Percentiles rank a stretch among this genome's conserved stretches.
phyloP scores from a whole-genome alignment of 2,113 vertebrate species.

The Nansenia antarctica region DNA sequence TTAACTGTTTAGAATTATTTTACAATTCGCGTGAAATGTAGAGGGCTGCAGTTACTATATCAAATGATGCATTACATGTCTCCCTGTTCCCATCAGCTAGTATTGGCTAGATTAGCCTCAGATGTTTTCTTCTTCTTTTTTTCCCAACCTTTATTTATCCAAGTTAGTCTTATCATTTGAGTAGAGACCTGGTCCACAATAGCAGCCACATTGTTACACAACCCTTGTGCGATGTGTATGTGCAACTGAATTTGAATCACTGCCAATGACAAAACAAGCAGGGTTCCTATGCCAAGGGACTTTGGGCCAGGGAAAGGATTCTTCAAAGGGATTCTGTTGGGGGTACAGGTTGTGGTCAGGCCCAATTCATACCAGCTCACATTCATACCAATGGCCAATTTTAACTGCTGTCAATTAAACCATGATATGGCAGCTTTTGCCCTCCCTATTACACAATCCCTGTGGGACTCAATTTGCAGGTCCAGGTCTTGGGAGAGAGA shows the following conservation, averaged over 20 bases:
- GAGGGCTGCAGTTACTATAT: slow-evolving; percentile 15
- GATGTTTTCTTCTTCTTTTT: too few species aligned
- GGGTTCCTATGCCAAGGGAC: not conserved
- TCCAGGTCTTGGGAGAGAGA: slow-evolving; percentile 39
- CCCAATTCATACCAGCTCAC: not conserved
- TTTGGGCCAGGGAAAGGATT: not conserved
- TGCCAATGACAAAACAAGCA: not conserved
- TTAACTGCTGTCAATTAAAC: not conserved
- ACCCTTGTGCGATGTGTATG: too few species aligned
- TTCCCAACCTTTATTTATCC: too few species aligned
- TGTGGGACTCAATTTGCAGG: slow-evolving; percentile 40
- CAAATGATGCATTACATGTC: not conserved
- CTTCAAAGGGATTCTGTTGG: not conserved
- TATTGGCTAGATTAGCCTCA: too few species aligned
- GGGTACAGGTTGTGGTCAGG: not conserved
- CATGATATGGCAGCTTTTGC: slow-evolving; percentile 18
- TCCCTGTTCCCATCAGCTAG: too few species aligned
- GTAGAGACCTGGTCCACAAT: not conserved
- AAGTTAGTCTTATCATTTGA: too few species aligned
- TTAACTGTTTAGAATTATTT: not conserved
- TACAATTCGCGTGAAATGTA: not conserved
- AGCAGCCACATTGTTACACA: not conserved
- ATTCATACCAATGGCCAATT: not conserved
- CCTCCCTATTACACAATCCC: slow-evolving; percentile 31
- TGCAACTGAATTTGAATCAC: not conserved